These are phyloP conservation scores for Pampusana beccarii DNA, from an alignment of 2,113 vertebrate genomes.

Conservation along the genomic window DNA sequence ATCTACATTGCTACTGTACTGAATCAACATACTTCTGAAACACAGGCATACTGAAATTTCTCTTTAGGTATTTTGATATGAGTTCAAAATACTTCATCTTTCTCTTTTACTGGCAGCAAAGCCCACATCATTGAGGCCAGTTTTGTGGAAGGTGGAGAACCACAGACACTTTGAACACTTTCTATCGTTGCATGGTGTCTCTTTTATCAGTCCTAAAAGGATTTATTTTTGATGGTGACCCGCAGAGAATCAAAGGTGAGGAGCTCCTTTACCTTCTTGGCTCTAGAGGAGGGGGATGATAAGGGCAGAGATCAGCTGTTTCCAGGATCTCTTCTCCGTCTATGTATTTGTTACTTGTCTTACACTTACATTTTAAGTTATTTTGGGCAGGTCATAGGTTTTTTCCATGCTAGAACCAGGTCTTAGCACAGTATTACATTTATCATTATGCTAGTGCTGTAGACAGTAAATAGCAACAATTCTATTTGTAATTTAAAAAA, in stretches of 20 bases:
- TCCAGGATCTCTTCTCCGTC: background rate
- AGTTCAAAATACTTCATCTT: background rate
- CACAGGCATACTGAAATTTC: background rate
- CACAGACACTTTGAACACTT: background rate
- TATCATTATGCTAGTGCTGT: background rate
- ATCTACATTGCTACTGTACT: background rate
- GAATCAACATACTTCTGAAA: background rate
- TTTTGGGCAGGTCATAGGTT: background rate
- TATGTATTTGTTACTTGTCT: background rate
- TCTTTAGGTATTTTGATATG: background rate
- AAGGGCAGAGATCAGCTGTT: background rate
- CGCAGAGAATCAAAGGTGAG: background rate
- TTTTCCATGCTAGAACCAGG: background rate
- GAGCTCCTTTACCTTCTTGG: background rate
- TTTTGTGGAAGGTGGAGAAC: background rate
- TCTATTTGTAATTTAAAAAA: background rate
- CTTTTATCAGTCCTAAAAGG: background rate
- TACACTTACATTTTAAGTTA: background rate
- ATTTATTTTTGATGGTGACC: background rate
- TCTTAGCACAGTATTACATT: background rate
- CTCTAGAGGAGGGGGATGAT: background rate
- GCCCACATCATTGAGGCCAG: background rate
- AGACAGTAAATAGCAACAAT: background rate
- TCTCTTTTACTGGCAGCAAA: background rate
- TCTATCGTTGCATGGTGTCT: background rate